Evolutionary conservation across 2,888 invertebrate species (phyloP).

Genomic region (Drosophila paucipuncta): DNA sequence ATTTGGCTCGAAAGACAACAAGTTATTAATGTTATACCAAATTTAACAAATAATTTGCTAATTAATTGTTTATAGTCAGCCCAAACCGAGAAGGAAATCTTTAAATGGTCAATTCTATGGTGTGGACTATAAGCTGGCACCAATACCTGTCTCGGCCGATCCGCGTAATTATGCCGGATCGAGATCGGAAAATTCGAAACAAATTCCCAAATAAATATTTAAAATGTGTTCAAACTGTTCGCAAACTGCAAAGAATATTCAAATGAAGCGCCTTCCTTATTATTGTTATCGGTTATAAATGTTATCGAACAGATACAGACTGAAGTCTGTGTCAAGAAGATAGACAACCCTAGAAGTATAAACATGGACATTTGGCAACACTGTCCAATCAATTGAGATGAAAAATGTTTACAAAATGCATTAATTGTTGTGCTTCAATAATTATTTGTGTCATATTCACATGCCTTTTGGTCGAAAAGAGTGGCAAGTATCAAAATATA

Average conservation of each 20-base stretch:
- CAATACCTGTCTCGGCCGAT: slow-evolving; percentile 65
- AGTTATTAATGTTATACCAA: slow-evolving; percentile 31
- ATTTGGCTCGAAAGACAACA: slow-evolving; percentile 18
- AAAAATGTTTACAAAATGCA: slow-evolving; percentile 78
- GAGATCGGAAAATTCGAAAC: slow-evolving; percentile 6
- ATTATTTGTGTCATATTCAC: slow-evolving; percentile 63
- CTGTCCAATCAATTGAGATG: slow-evolving; percentile 65
- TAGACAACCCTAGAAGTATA: slow-evolving; percentile 27
- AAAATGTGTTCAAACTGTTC: neutral
- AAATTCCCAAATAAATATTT: neutral
- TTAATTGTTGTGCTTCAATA: slow-evolving; percentile 65
- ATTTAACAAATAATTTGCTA: neutral
- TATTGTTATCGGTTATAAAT: slow-evolving; percentile 20
- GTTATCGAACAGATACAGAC: slow-evolving; percentile 56
- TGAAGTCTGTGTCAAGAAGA: neutral
- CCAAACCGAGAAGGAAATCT: slow-evolving; percentile 61
- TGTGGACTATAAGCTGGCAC: slow-evolving; percentile 73
- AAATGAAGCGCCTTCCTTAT: neutral
- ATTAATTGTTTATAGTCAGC: slow-evolving; percentile 42
- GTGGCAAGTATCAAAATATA: slow-evolving; percentile 54
- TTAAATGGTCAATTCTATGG: slow-evolving; percentile 79
- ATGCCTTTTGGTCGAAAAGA: slow-evolving; percentile 66
- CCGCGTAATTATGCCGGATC: slow-evolving; percentile 33
- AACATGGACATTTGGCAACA: slow-evolving; percentile 29
- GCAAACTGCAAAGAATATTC: neutral